phyloP scores from a whole-genome alignment of 2,888 invertebrate genomes.

The Brachypalpus laphriformis region DNA sequence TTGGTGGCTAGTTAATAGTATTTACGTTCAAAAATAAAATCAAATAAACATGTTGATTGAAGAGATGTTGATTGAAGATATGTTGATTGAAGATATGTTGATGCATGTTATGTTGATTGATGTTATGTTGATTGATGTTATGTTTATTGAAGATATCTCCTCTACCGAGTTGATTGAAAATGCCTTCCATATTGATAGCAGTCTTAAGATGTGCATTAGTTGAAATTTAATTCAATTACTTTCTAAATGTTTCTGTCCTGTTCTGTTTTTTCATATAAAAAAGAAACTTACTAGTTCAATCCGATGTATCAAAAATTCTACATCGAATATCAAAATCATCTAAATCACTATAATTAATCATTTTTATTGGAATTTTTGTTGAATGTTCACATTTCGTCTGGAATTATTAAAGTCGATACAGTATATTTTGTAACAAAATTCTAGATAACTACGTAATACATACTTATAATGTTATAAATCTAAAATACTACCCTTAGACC shows the following conservation, averaged over 20 bases:
- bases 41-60: neutral
- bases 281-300: constrained; percentile 17
- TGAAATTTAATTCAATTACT: neutral
- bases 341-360: constrained; percentile 8
- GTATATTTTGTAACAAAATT: neutral
- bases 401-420: constrained; percentile 32
- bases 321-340: constrained; percentile 5
- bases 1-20: neutral
- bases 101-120: constrained; percentile 14
- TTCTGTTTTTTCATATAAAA: neutral
- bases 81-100: constrained; percentile 36
- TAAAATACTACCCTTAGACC: neutral
- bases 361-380: constrained; percentile 10
- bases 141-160: constrained; percentile 6
- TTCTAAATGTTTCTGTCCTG: neutral
- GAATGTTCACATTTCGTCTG: constrained; percentile 33
- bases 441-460: neutral
- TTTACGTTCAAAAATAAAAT: neutral
- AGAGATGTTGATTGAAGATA: constrained; percentile 19
- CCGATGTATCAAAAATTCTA: constrained; percentile 44
- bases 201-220: neutral
- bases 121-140: constrained; percentile 4
- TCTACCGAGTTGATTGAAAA: neutral
- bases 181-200: constrained; percentile 8
- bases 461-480: neutral